Evolutionary conservation across 2,888 invertebrate species (phyloP).

Genomic region (Hirtodrosophila confusa): DNA sequence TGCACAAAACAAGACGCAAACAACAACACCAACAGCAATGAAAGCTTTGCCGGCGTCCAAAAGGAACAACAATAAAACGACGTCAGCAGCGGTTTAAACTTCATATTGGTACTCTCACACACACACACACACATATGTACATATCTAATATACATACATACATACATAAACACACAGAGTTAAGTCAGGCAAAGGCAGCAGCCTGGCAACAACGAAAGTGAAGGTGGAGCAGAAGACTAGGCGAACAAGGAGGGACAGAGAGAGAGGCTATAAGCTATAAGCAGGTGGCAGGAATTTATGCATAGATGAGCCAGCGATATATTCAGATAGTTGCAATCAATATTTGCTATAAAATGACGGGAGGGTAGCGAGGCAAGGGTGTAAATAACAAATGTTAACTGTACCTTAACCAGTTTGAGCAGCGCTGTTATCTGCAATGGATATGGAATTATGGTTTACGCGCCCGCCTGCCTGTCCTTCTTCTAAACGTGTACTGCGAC

Average conservation of each 20-base stretch:
- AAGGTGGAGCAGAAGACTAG: conserved; percentile 13
- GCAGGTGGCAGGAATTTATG: conserved; percentile 5
- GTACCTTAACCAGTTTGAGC: conserved; percentile 44
- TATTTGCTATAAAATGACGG: conserved; percentile 1
- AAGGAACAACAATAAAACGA: conserved; percentile 16
- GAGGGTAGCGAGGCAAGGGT: neutral
- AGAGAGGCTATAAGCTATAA: conserved; percentile 3
- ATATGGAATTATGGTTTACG: conserved; percentile 19
- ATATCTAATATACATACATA: conserved; percentile 5
- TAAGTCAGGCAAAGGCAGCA: neutral
- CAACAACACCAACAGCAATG: conserved; percentile 5
- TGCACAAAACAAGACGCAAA: conserved; percentile 24
- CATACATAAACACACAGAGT: neutral
- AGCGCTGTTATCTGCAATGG: conserved; percentile 19
- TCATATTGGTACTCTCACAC: conserved; percentile 26
- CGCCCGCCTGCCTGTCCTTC: neutral
- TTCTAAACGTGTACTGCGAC: conserved; percentile 18
- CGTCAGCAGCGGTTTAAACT: conserved; percentile 7
- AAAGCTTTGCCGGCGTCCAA: conserved; percentile 8
- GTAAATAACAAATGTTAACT: conserved; percentile 24
- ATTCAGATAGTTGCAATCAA: conserved; percentile 45
- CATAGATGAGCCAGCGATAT: conserved; percentile 33
- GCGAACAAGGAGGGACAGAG: conserved; percentile 2
- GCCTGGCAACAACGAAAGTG: conserved; percentile 31
- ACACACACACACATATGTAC: conserved; percentile 5